Base-by-base conservation (phyloP, 2,113 vertebrate species). In the Guaruba guarouba region DNA sequence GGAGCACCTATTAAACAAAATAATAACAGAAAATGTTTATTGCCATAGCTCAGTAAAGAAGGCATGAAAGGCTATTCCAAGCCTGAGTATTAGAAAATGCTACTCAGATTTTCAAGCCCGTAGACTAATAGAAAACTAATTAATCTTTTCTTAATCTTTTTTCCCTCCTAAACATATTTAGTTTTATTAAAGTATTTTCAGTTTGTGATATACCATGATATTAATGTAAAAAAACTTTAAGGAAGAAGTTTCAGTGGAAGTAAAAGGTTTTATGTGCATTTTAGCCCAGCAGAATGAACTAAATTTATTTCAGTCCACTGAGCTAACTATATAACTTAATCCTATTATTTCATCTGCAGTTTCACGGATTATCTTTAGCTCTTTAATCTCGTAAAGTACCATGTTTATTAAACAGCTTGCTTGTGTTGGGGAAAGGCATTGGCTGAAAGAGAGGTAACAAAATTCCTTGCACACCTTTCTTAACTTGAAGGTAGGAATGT, bases 291-390 rank as follows among this genome's bases (percentile, higher is more conserved):
- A 57, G 51, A 68, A 37, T 76, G 52, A 88, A 71, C 44, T 64
- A 70, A 64, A 85, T 91, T 90, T 87, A 73, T 51, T 88, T 92
- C 35, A 90, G 24, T 88, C 49, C 70, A 55, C 62, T 91, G 66
- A 77, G 57, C 79, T 95, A 95, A 93, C 62, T 92, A 46, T 93
- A 54, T 86, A 96, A 91, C 76, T 86, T 95, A 93, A 96, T 96
- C 94, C 62, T 88, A 62, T 92, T 89, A 78, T 46, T 74, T 82
- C 71, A 83, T 94, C 88, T 96, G 57, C 69, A 28, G 66, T 90
- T 92, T 95, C 93, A 91, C 55, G 89, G 95, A 94, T 95, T 96
- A 93, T 88, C 84, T 76, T 69, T 95, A 70, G 51, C 55, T 67
- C 82, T 76, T 82, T 95, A 95, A 96, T 92, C 94, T 86, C 37